Evolutionary conservation across 2,113 vertebrate genomes (phyloP), one percentile per base, ranked within the genome.

Genomic region (Seriola quinqueradiata): DNA sequence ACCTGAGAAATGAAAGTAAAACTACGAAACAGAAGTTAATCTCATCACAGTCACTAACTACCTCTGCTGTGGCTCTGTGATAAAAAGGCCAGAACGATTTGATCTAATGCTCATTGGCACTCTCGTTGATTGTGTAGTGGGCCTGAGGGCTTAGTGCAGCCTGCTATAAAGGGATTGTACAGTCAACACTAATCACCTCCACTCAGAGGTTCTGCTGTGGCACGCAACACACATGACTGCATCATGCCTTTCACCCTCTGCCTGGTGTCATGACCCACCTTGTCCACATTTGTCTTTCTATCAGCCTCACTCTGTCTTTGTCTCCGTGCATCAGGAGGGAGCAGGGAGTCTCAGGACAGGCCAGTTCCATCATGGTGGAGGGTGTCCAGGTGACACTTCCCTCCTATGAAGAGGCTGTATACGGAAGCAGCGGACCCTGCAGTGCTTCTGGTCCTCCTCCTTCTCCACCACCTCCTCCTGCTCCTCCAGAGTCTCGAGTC

Each of bases 361-460:
- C 96, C 25, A 95, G 96, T 54, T 99, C 98, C 83, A 96, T 99
- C 85, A 94, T 98, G 95, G 98, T 99, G 79, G 99, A 99, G 84
- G 99, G 99, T 8, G 97, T 99, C 68, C 99, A 98, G 81, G 99
- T 99, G 69, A 93, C 97, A 0, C 93, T 99, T 38, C 99, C 99
- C 0, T 99, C 99, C 0, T 99, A 99, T 0, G 99, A 99, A 91
- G 99, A 99, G 93, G 99, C 99, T 0, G 98, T 99, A 17, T 99
- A 99, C 1, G 98, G 98, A 88, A 97, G 96, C 83, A 90, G 95
- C 0, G 97, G 97, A 52, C 96, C 95, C 83, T 93, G 94, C 70
- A 5, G 68, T 4, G 50, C 79, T n/a, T 71, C 89, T 0, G 84
- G 44, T 55, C 72, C 92, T 38, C 83, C 88, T 36, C 90, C 90